Evolutionary conservation across 2,113 vertebrate genomes (phyloP), one percentile per base, ranked within the genome.

Genomic region (Sander lucioperca): DNA sequence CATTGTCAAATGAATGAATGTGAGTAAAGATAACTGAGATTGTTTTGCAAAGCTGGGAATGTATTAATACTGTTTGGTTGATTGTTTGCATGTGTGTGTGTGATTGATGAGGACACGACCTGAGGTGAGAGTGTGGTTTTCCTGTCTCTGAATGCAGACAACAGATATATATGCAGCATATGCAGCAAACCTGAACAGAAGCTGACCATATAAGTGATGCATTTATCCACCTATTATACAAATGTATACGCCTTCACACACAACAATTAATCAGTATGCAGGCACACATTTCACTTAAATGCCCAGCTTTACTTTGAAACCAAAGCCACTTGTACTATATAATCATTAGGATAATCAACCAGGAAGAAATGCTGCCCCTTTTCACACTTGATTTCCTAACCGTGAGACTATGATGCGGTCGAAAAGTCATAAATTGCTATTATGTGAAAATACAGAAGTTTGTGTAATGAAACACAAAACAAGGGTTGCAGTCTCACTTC

Each of bases 251-350:
- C 39, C 39, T 10, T 89, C 58, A 84, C 51, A 72, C 50, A 47
- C 19, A 74, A n/a, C n/a, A n/a, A 53, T 36, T 23, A 69, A 57
- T 27, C 16, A 21, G 33, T 18, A 61, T 19, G 6, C 4, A 23
- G 72, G 63, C 47, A 90, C 88, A 45, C 0, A 54, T 93, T 91
- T 89, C 87, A 61, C 25, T 48, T 76, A 48, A 85, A 84, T 74
- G 19, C 12, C 11, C 30, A 61, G 54, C 36, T 87, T 91, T 71
- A 57, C 15, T 82, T 62, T 79, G 86, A 79, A 90, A 90, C 78
- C 61, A 11, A 86, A 86, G 33, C 67, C 58, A 73, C 14, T 54
- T 69, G 30, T 30, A 13, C 5, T 72, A 27, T 59, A 47, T 18
- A 54, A 68, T 57, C 23, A 79, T 16, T 5, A 14, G 67, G 47